phyloP scores from a whole-genome alignment of 2,113 vertebrate species.

The Tyto alba region DNA sequence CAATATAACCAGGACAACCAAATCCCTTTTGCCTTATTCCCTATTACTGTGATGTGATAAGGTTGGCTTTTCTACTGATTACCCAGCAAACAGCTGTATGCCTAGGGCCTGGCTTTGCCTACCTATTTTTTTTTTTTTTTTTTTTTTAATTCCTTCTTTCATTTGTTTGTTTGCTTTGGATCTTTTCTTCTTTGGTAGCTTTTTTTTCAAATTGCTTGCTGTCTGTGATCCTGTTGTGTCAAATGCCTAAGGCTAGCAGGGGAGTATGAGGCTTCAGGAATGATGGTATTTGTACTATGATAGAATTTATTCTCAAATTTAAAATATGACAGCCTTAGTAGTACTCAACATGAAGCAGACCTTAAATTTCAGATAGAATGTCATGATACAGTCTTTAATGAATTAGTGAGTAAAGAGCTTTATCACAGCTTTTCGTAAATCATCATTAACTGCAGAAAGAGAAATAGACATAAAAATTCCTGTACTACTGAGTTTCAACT shows the following conservation, averaged over 20 bases:
- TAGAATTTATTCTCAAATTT: not conserved
- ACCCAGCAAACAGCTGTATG: not conserved
- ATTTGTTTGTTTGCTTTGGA: not conserved
- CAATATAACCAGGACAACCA: not conserved
- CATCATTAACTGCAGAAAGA: not conserved
- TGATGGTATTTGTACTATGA: not conserved
- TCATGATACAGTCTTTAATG: not conserved
- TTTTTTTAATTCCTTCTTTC: too few relatives aligned
- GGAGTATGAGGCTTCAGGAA: not conserved
- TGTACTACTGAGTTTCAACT: not conserved
- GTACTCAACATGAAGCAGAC: not conserved
- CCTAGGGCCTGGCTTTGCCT: not conserved
- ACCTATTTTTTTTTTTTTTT: too few relatives aligned
- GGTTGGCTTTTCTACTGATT: not conserved
- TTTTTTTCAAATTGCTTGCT: not conserved
- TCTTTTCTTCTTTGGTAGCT: too few relatives aligned
- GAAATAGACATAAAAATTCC: not conserved
- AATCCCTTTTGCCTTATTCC: not conserved
- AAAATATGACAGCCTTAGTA: not conserved
- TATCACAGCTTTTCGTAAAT: not conserved
- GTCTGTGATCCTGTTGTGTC: not conserved
- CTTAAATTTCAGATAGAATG: not conserved
- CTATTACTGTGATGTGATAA: not conserved
- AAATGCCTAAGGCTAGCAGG: not conserved
- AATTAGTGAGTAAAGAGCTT: not conserved